Base-by-base conservation (phyloP, 1,140 invertebrate genomes). In the Conus ventricosus region DNA sequence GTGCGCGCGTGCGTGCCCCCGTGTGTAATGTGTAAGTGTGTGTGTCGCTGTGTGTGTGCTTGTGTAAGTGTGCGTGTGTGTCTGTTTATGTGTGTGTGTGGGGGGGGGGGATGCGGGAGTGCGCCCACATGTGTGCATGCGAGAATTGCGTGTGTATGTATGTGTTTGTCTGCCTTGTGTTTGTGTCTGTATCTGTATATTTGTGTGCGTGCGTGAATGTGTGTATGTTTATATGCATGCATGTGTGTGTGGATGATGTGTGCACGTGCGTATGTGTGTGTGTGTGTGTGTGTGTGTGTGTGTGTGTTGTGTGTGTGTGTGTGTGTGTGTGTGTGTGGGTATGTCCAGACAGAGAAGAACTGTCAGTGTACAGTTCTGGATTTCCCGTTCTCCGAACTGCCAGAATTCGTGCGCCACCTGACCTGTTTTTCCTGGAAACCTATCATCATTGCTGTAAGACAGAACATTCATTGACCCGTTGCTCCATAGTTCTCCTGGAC, bases 301-400 rank as follows among this genome's bases (percentile, higher is more conserved):
- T 60, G 67, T 71, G 15, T n/a, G 23, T n/a, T 4, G 6, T 71
- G 67, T 71, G 67, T 71, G 23, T 71, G 67, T 71, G 67, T 71
- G 67, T 71, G 67, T 20, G 15, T n/a, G 67, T n/a, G 57, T 60
- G 67, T 71, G 15, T n/a, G 23, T n/a, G 67, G 0, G 67, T 23
- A 4, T 71, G 67, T 71, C 6, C 82, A 84, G 82, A 84, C 82
- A 27, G 82, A 84, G 82, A 84, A 63, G 82, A 84, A 84, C 82
- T 84, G 55, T 63, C 13, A 25, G 25, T 84, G 82, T n/a, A 84
- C 54, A 6, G 57, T 84, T 8, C 6, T 84, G 82, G 82, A 84
- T 67, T 84, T 84, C 57, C 82, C 82, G 8, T 84, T 84, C 25
- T 25, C 54, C 11, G 82, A 84, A 23, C 23, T 84, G 55, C 82